Percentiles rank a stretch among this genome's conserved stretches.
These are phyloP conservation scores for Apamea crenata DNA, from an alignment of 2,888 invertebrate genomes.

Conservation along the genomic window DNA sequence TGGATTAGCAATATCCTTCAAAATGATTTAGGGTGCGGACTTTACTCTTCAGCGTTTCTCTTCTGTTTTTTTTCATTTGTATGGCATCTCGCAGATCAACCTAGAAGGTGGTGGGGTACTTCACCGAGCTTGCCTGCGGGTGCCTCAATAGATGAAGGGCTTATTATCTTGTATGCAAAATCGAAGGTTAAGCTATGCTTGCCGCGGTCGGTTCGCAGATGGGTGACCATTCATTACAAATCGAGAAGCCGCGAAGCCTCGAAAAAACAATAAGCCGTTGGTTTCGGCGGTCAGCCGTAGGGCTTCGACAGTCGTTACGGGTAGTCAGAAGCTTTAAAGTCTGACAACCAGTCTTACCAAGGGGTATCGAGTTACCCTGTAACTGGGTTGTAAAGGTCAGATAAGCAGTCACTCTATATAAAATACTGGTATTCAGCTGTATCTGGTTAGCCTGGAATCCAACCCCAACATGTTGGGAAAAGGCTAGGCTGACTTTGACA, in stretches of 20 bases:
- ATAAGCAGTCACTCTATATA: neutral
- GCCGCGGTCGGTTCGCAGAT: neutral
- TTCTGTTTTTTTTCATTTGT: no score
- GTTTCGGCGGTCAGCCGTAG: neutral
- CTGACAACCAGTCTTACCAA: neutral
- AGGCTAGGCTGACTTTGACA: no score
- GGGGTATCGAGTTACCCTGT: neutral
- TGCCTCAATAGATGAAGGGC: no score
- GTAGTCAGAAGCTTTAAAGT: neutral
- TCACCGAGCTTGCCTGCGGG: no score
- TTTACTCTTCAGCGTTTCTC: no score
- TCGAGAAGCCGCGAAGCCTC: no score
- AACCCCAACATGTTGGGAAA: no score
- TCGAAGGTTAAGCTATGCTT: neutral
- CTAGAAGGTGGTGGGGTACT: no score
- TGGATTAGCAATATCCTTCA: no score
- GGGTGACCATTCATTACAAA: neutral
- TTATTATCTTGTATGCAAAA: no score
- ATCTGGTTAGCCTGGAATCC: neutral
- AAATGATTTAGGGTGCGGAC: no score
- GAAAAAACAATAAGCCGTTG: neutral
- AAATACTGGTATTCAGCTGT: neutral
- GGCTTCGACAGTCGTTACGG: neutral
- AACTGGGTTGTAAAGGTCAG: neutral
- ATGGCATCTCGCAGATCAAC: no score